These are phyloP conservation scores for Pangasius macronema DNA, from an alignment of 2,797 vertebrate species.

Conservation along the genomic window DNA sequence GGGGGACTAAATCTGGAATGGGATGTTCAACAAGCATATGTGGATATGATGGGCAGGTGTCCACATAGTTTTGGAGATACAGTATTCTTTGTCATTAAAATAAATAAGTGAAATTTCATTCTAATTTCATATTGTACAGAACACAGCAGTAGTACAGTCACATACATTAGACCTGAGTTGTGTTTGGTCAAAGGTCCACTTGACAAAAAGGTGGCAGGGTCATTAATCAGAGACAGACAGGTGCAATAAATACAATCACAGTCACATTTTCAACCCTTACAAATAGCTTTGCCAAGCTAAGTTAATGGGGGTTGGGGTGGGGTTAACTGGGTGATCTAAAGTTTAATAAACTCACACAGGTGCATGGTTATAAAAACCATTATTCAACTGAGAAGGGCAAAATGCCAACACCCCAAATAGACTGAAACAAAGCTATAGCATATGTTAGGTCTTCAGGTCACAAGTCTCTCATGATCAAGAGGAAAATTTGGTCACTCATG, in stretches of 20 bases:
- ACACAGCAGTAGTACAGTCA: constrained; percentile 75
- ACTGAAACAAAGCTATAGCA: background rate
- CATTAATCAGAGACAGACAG: constrained; percentile 17
- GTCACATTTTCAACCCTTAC: constrained; percentile 5
- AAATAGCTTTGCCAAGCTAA: background rate
- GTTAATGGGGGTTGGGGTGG: too few relatives aligned
- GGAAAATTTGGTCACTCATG: background rate
- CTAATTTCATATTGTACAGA: constrained; percentile 68
- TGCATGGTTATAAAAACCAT: background rate
- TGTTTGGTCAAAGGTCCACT: constrained; percentile 57
- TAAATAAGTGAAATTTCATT: constrained; percentile 71
- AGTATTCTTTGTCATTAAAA: constrained; percentile 66
- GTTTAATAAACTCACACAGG: background rate
- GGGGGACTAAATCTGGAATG: background rate
- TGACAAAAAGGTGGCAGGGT: constrained; percentile 17
- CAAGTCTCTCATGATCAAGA: background rate
- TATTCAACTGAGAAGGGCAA: background rate
- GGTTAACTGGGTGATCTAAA: background rate
- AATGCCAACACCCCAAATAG: background rate
- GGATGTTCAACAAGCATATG: background rate
- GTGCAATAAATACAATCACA: constrained; percentile 7
- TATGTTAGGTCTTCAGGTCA: too few relatives aligned
- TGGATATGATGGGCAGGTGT: background rate
- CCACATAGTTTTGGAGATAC: background rate
- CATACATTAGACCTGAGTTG: constrained; percentile 53